These are phyloP conservation scores for Rhinolophus ferrumequinum DNA, from an alignment of 2,113 vertebrate genomes.

Conservation along the genomic window DNA sequence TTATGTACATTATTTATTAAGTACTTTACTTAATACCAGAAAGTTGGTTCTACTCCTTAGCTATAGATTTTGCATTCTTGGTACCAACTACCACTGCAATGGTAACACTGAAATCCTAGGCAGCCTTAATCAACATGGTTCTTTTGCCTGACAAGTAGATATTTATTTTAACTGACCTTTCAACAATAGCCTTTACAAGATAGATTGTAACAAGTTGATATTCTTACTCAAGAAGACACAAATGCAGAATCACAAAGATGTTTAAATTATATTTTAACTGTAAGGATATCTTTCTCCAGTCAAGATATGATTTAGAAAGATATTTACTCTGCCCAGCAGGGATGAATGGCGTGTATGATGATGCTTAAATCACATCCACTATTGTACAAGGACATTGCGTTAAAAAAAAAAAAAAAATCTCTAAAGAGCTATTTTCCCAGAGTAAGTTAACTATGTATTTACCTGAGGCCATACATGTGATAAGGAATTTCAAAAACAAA, in stretches of 20 bases:
- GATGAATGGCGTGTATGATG: neutral
- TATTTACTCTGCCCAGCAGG: neutral
- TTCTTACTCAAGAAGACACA: constrained; percentile 35
- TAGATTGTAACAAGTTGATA: neutral
- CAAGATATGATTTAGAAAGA: constrained; percentile 12
- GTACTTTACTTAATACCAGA: neutral
- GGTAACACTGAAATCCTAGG: neutral
- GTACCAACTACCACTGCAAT: neutral
- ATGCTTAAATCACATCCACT: neutral
- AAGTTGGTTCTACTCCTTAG: neutral
- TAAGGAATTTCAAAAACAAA: neutral
- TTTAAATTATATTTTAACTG: constrained; percentile 53
- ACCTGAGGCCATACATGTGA: neutral
- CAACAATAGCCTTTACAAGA: constrained; percentile 31
- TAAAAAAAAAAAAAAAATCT: neutral
- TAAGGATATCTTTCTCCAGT: neutral
- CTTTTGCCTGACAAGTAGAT: neutral
- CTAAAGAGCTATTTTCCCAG: neutral
- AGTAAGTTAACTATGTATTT: neutral
- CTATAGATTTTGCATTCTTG: neutral
- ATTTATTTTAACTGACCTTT: constrained; percentile 36
- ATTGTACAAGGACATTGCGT: neutral
- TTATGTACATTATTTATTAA: neutral
- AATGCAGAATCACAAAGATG: neutral
- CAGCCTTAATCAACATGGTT: neutral